phyloP scores from a whole-genome alignment of 2,113 vertebrate genomes.

The Menura novaehollandiae region DNA sequence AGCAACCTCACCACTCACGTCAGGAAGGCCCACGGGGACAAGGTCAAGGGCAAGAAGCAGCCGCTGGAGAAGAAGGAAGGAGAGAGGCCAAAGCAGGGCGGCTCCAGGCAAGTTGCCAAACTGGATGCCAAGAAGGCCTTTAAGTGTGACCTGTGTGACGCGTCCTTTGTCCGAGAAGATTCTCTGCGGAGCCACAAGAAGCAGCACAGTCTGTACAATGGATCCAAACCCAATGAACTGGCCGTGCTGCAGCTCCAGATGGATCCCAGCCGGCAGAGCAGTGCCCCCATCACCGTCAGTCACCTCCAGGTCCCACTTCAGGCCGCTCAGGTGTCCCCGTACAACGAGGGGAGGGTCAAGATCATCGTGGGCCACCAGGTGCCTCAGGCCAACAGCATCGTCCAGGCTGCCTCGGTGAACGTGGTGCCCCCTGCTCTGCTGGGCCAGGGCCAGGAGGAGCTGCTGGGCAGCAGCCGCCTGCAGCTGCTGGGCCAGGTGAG shows the following conservation, averaged over 20 bases:
- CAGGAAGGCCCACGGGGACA: conserved; percentile 85
- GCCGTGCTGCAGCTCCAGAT: conserved; percentile 74
- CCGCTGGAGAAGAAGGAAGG: conserved; percentile 58
- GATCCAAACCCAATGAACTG: conserved; percentile 46
- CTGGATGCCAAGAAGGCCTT: conserved; percentile 89
- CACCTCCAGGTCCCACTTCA: conserved; percentile 70
- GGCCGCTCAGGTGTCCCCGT: conserved; percentile 62
- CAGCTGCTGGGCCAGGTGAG: conserved; percentile 90
- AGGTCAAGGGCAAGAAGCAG: conserved; percentile 55
- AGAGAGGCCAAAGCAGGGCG: conserved; percentile 64
- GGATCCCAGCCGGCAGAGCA: conserved; percentile 10
- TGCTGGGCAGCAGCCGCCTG: conserved; percentile 67
- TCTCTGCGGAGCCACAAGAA: conserved; percentile 92
- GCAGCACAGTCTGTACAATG: conserved; percentile 81
- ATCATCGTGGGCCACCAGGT: conserved; percentile 86
- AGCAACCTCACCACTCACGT: conserved; percentile 92
- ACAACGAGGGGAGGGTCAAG: conserved; percentile 81
- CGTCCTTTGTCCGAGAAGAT: conserved; percentile 92
- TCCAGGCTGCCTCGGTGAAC: conserved; percentile 65
- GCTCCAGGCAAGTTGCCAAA: conserved; percentile 84
- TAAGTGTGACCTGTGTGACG: conserved; percentile 84
- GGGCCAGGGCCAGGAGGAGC: conserved; percentile 70
- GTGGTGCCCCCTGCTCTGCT: conserved; percentile 76
- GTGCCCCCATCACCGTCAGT: conserved; percentile 46
- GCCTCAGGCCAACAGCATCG: conserved; percentile 63